Conservation (phyloP, 2,888 invertebrate species). For the Dynastes hyllus region DNA sequence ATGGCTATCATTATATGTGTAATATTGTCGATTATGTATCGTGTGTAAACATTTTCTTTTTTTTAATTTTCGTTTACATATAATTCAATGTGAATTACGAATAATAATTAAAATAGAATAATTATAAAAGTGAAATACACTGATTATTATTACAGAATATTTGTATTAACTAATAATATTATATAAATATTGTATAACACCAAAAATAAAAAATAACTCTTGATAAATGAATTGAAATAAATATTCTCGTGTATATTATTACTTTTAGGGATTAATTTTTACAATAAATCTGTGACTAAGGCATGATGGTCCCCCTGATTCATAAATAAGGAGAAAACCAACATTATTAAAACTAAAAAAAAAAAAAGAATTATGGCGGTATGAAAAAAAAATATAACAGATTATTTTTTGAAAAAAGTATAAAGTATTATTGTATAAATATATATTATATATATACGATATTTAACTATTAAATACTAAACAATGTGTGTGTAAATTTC, state of each 20-base stretch:
- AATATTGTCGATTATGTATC: conserved; percentile 1
- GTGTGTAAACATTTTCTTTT: conserved; percentile 1
- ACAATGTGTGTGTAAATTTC: conserved; percentile 65
- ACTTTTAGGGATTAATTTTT: conserved; percentile 70
- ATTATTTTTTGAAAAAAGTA: conserved; percentile 72
- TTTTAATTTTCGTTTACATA: not conserved
- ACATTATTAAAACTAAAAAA: conserved; percentile 16
- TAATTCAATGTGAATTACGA: not conserved
- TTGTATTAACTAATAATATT: conserved; percentile 21
- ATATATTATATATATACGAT: conserved; percentile 66
- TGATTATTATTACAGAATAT: conserved; percentile 23
- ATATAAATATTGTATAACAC: conserved; percentile 34
- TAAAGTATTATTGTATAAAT: conserved; percentile 59
- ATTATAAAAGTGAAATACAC: not conserved
- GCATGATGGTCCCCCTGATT: conserved; percentile 65
- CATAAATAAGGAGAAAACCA: conserved; percentile 70
- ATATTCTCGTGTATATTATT: conserved; percentile 55
- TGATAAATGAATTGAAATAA: conserved; percentile 44
- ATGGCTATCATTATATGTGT: conserved; percentile 13
- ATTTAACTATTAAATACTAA: conserved; percentile 68
- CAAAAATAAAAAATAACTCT: conserved; percentile 18
- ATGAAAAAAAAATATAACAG: conserved; percentile 62
- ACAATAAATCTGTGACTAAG: conserved; percentile 71
- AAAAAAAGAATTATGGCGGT: conserved; percentile 60
- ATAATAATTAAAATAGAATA: conserved; percentile 18